These are phyloP conservation scores for Drosophila novamexicana DNA, from an alignment of 1,140 invertebrate genomes.

Conservation along the genomic window DNA sequence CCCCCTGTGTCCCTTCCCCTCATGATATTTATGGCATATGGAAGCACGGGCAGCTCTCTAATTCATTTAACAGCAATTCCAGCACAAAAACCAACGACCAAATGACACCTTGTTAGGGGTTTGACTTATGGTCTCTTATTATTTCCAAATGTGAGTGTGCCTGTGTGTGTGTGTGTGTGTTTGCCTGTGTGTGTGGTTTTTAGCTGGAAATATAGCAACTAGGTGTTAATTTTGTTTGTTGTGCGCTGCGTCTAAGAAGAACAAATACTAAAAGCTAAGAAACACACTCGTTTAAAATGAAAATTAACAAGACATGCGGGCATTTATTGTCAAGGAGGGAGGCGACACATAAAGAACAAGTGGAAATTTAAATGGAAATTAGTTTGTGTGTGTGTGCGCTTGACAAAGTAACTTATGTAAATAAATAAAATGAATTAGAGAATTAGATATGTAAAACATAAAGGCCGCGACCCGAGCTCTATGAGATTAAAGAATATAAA, in stretches of 20 bases:
- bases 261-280: conserved; percentile 56
- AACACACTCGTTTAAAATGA: conserved; percentile 46
- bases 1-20: background rate
- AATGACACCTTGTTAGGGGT: conserved; percentile 72
- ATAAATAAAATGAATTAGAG: background rate
- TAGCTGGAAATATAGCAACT: conserved; percentile 76
- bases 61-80: conserved; percentile 66
- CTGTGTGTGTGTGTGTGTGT: conserved; percentile 24
- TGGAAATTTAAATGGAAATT: conserved; percentile 44
- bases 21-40: conserved; percentile 45
- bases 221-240: conserved; percentile 77
- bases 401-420: background rate
- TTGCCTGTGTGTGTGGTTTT: conserved; percentile 38
- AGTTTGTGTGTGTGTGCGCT: background rate
- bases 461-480: too few species aligned
- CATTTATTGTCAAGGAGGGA: background rate
- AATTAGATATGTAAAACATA: too few species aligned
- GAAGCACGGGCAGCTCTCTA: conserved; percentile 34
- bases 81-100: conserved; percentile 31
- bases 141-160: background rate
- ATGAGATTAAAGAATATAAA: too few species aligned
- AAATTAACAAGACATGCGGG: conserved; percentile 66
- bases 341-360: conserved; percentile 3
- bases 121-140: conserved; percentile 47
- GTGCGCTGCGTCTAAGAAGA: conserved; percentile 23